phyloP scores from a whole-genome alignment of 2,888 invertebrate species.

The Lepas anatifera region DNA sequence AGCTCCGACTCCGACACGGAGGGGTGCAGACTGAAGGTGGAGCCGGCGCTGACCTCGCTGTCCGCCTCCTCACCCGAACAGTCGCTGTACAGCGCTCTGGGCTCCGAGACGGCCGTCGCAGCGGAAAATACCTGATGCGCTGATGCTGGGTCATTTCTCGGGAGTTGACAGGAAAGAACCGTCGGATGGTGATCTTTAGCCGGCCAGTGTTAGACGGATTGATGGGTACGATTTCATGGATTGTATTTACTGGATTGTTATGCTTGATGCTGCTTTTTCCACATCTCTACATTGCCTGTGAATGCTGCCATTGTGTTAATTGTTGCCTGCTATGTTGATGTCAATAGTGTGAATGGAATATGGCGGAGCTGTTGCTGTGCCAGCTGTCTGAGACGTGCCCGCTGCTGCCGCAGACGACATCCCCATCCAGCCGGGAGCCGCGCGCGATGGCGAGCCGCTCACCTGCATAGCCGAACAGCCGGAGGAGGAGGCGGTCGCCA shows the following conservation, averaged over 20 bases:
- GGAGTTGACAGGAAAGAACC: too few species aligned
- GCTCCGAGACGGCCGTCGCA: background rate
- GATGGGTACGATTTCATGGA: too few species aligned
- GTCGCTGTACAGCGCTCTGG: background rate
- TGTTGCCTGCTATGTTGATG: too few species aligned
- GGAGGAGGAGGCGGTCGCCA: slow-evolving; percentile 15
- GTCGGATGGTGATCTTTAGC: too few species aligned
- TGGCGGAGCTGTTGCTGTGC: too few species aligned
- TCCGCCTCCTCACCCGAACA: background rate
- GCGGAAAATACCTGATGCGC: background rate
- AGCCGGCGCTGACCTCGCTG: background rate
- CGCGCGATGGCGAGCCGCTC: slow-evolving; percentile 34
- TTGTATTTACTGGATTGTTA: too few species aligned
- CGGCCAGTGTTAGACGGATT: too few species aligned
- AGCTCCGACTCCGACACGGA: too few species aligned
- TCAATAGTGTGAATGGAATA: too few species aligned
- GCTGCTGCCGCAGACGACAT: slow-evolving; percentile 61
- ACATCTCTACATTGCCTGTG: too few species aligned
- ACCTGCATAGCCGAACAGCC: slow-evolving; percentile 17
- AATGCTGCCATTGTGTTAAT: too few species aligned
- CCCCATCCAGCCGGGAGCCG: slow-evolving; percentile 56
- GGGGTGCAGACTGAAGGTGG: background rate
- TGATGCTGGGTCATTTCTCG: background rate
- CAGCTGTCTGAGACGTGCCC: background rate
- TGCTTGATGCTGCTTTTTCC: too few species aligned